Base-by-base conservation (phyloP, 2,888 invertebrate species). In the Drosophila fungiperda region DNA sequence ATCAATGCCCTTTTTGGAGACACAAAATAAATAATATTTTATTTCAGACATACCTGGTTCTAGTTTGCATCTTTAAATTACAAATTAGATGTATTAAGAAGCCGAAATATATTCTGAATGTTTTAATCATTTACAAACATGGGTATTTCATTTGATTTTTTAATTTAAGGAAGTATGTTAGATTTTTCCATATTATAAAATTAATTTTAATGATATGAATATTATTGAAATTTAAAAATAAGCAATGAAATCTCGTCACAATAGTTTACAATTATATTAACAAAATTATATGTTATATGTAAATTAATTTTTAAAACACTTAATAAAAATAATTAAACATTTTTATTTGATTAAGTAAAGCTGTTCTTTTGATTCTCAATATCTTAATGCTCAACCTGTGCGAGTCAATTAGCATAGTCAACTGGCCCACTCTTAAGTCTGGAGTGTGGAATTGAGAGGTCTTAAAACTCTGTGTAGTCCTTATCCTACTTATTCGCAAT, bases 381-480 rank as follows among this genome's bases (percentile, higher is more conserved):
- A 20, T 12, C 6, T 42, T 15, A 2, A 1, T n/a, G 17, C n/a
- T 20, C 5, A 49, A 15, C 9, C n/a, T 15, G 15, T 15, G 12
- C 8, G 8, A 9, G 55, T 8, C 3, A 15, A 29, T 40, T 35
- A 20, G 33, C 5, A 17, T 7, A 54, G 29, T 23, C 23, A 26
- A 36, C 7, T 29, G 35, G 12, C 29, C 35, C 54, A 12, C 17
- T 20, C 15, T 5, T 17, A 26, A 33, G 45, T 15, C 26, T 26
- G 17, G 29, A 57, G 32, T 9, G 40, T 12, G 35, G 36, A 60
- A 62, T 61, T 67, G 71, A 84, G 79, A 65, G 76, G 61, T 71
- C 73, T 64, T 49, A 55, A 70, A 75, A 73, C 58, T 76, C 70
- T 65, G 59, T 73, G 63, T 72, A 63, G 64, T 52, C 57, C 52